phyloP scores from a whole-genome alignment of 2,113 vertebrate genomes.

The Geococcyx californianus region DNA sequence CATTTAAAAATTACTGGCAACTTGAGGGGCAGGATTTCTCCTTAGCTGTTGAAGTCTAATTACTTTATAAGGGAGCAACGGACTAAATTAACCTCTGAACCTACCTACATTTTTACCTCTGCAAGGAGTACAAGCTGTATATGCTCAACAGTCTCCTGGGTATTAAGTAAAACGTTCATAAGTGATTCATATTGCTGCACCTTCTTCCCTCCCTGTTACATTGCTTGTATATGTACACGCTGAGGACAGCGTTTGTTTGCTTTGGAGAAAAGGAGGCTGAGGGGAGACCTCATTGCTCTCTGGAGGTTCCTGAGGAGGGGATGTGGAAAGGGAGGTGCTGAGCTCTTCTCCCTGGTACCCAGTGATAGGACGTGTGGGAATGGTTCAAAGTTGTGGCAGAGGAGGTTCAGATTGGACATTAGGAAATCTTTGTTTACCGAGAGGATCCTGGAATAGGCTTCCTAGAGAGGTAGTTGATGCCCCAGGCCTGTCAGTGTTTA shows the following conservation, averaged over 20 bases:
- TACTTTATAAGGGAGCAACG: slow-evolving; percentile 8
- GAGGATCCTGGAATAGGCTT: not conserved
- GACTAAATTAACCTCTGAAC: slow-evolving; percentile 7
- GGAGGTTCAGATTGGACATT: not conserved
- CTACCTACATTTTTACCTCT: not conserved
- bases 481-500: not conserved
- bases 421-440: not conserved
- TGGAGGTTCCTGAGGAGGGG: not conserved
- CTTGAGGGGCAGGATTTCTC: not conserved
- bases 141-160: not conserved
- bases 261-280: not conserved
- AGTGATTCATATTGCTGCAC: not conserved
- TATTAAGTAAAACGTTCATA: not conserved
- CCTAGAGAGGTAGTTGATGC: not conserved
- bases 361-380: not conserved
- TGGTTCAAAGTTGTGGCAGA: not conserved
- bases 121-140: not conserved
- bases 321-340: not conserved
- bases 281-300: fast-evolving
- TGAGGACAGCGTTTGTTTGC: not conserved
- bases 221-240: not conserved
- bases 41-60: slow-evolving; percentile 16
- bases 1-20: slow-evolving; percentile 17
- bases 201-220: not conserved
- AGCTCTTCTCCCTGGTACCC: not conserved